Evolutionary conservation across 2,113 vertebrate species (phyloP).

Genomic region (Dinomys branickii): DNA sequence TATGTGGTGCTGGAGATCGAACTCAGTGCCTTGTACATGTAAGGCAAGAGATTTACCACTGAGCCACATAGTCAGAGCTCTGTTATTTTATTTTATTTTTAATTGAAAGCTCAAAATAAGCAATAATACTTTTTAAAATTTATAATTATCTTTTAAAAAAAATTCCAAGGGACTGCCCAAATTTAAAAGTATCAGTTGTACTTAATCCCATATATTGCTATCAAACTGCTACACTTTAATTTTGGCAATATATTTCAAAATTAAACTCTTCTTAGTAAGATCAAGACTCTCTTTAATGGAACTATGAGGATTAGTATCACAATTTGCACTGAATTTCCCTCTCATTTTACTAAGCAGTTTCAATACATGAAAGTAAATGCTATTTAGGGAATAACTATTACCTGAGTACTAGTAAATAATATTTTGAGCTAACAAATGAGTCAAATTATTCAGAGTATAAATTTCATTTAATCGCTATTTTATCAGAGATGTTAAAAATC

Average conservation of each 20-base stretch:
- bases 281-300: neutral
- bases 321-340: neutral
- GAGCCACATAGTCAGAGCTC: neutral
- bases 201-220: neutral
- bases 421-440: neutral
- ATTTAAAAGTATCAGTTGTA: neutral
- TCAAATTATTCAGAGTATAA: neutral
- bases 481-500: neutral
- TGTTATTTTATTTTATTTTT: neutral
- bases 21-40: no score
- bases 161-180: neutral
- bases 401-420: neutral
- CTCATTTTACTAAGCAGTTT: neutral
- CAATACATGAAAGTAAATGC: neutral
- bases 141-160: neutral
- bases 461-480: slow-evolving; percentile 46
- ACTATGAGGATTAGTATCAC: neutral
- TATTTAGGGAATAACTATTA: neutral
- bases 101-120: slow-evolving; percentile 14
- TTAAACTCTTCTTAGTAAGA: neutral
- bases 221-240: neutral
- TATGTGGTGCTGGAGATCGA: no score
- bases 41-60: no score
- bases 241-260: slow-evolving; percentile 35
- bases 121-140: neutral